These are phyloP conservation scores for Bugulina stolonifera DNA, from an alignment of 2,888 invertebrate species.

Conservation along the genomic window DNA sequence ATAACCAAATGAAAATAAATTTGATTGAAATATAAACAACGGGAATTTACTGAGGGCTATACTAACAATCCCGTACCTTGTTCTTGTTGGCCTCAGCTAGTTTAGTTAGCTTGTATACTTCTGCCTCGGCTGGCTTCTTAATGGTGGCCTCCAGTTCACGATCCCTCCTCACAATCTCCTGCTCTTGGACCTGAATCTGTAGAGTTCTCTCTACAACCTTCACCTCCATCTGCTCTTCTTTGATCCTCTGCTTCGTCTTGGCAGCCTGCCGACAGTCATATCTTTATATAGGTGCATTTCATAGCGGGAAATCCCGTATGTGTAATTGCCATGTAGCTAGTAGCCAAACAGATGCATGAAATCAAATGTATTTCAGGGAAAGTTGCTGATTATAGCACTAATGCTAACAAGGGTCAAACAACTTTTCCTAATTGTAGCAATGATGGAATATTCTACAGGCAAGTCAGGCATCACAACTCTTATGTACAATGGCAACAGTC, in stretches of 20 bases:
- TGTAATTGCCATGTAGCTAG: too few species aligned
- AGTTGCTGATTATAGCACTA: too few species aligned
- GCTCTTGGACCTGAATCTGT: slow-evolving; percentile 86
- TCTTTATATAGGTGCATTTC: too few species aligned
- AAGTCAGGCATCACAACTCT: too few species aligned
- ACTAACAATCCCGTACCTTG: background rate
- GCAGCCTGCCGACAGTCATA: slow-evolving; percentile 45
- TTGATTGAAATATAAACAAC: too few species aligned
- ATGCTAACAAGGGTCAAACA: too few species aligned
- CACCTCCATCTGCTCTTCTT: slow-evolving; percentile 96
- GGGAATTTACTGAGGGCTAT: background rate
- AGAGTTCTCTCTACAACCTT: slow-evolving; percentile 78
- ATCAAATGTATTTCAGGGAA: background rate
- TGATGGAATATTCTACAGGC: too few species aligned
- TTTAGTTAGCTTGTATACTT: slow-evolving; percentile 82
- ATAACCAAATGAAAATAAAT: too few species aligned
- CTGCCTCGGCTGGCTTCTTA: slow-evolving; percentile 90
- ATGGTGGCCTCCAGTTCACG: slow-evolving; percentile 87
- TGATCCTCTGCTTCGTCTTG: slow-evolving; percentile 81
- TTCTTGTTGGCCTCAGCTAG: slow-evolving; percentile 82
- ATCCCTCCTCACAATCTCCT: slow-evolving; percentile 86
- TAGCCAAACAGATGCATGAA: too few species aligned
- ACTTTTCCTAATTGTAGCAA: too few species aligned
- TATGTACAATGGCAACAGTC: too few species aligned
- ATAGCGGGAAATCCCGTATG: too few species aligned